Base-by-base conservation (phyloP, 2,888 invertebrate species). In the Auanema freiburgensis region DNA sequence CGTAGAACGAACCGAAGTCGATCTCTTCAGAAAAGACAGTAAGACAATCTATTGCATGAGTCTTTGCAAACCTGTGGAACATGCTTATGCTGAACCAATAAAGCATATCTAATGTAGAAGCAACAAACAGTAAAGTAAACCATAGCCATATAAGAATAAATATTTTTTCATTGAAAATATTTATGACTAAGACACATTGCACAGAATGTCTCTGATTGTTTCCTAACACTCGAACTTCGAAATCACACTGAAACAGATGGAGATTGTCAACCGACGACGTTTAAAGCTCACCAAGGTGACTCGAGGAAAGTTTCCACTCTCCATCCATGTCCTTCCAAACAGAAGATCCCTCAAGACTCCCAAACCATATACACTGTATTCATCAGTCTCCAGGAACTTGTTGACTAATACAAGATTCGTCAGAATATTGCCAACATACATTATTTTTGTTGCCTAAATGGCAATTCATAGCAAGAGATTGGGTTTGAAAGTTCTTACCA, bases 111-210 rank as follows among this genome's bases (percentile, higher is more conserved):
- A 83, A 63, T 0, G 76, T 74, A 18, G 80, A 75, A 24, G 80
- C 77, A 24, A 83, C 79, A 60, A 83, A 80, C 12, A 83, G 65
- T 0, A 83, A 64, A 6, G 79, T 72, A 66, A 82, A 83, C 76
- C 82, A 82, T 21, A 82, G 70, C 83, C 83, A 83, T 16, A 83
- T 72, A 18, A 83, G 67, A 50, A 83, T 83, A 70, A 83, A 83
- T 24, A 82, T 83, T 68, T 77, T 77, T 61, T 82, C 82, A 69
- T 81, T 81, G 74, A 82, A 82, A 40, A 83, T 83, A 70, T 83
- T 83, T 59, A 83, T 83, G 21, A 83, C 83, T 10, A 83, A 71
- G 10, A 83, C 83, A 63, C 83, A 83, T 71, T 81, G 81, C 1
- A 82, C 82, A 23, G 77, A 76, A 60, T 82, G 82, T 43, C 83